These are phyloP conservation scores for Phyllotis vaccarum DNA, from an alignment of 2,797 vertebrate genomes.

Conservation along the genomic window DNA sequence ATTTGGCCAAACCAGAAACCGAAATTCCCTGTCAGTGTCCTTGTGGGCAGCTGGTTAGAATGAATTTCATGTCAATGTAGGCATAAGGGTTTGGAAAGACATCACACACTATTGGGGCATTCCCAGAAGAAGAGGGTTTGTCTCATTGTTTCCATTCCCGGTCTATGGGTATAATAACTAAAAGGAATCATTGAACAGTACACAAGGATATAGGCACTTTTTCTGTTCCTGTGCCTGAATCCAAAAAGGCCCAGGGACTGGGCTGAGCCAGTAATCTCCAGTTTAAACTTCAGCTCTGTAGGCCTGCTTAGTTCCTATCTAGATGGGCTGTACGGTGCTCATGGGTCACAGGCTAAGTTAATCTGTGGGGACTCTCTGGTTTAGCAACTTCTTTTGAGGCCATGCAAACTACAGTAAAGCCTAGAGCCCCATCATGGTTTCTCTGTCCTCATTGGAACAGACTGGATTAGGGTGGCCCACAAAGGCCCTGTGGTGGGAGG, in stretches of 20 bases:
- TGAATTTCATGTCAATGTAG: rapidly evolving
- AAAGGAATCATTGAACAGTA: not conserved
- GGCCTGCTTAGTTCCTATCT: not conserved
- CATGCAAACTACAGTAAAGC: not conserved
- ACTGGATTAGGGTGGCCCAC: not conserved
- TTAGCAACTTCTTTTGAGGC: not conserved
- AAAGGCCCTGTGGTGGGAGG: not conserved
- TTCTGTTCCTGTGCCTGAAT: not conserved
- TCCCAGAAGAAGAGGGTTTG: rapidly evolving
- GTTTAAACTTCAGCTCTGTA: not conserved
- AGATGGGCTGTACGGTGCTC: not conserved
- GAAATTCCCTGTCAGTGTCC: not conserved
- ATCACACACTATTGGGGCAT: not conserved
- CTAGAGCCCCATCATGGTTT: rapidly evolving
- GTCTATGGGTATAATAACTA: not conserved
- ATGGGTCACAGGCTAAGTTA: not conserved
- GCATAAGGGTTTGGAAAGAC: not conserved
- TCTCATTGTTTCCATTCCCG: not conserved
- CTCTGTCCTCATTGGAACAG: not conserved
- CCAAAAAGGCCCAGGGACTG: not conserved
- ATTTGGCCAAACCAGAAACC: not conserved
- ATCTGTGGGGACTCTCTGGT: not conserved
- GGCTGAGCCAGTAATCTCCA: not conserved
- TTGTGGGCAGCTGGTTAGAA: not conserved
- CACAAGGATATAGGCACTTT: rapidly evolving